Conservation (phyloP, 2,113 vertebrate species). For the Condylura cristata region DNA sequence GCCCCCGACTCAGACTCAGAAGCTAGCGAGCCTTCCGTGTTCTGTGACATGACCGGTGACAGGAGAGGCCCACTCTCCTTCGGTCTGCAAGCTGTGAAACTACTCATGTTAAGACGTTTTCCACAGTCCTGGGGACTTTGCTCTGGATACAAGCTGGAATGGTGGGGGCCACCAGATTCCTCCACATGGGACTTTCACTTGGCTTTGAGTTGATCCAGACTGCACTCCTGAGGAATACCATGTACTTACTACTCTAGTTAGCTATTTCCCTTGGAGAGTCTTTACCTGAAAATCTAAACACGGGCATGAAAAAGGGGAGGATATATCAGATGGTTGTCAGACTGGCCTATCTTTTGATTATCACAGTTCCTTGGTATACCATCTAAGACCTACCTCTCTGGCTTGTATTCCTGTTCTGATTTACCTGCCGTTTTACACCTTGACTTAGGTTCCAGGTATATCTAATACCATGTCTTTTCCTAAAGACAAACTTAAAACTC, state of each 20-base stretch:
- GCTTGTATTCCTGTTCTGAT: background rate
- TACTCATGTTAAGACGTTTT: background rate
- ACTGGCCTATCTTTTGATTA: background rate
- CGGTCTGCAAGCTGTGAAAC: accelerated
- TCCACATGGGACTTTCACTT: background rate
- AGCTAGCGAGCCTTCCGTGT: background rate
- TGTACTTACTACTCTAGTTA: background rate
- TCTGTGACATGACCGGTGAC: background rate
- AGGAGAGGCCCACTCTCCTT: background rate
- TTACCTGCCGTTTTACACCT: background rate
- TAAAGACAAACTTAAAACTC: background rate
- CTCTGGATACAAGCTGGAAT: background rate
- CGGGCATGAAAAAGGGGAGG: background rate
- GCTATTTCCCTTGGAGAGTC: background rate
- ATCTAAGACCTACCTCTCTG: background rate
- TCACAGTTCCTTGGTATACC: background rate
- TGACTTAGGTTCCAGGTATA: background rate
- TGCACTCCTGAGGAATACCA: background rate
- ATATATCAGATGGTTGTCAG: background rate
- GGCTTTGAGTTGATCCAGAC: background rate
- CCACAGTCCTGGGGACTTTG: background rate
- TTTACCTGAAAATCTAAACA: background rate
- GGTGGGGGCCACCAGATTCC: background rate
- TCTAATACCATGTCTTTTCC: background rate
- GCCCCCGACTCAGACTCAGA: background rate